These are phyloP conservation scores for Dolichoris vasculosae DNA, from an alignment of 1,140 invertebrate species.

Conservation along the genomic window DNA sequence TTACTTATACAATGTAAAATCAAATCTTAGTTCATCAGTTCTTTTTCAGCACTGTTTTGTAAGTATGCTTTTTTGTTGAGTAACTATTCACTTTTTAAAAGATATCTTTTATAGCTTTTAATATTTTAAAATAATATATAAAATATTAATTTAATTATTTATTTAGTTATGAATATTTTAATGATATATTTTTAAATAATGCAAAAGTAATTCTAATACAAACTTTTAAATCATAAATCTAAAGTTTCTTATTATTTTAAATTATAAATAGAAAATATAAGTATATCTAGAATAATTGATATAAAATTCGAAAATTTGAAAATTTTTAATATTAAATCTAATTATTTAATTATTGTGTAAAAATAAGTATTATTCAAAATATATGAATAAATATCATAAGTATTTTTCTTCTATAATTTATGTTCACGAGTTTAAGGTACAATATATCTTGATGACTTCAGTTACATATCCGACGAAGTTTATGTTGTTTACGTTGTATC, in stretches of 20 bases:
- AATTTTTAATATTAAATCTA: not conserved
- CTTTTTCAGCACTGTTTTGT: no score
- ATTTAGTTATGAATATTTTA: no score
- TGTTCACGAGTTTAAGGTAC: not conserved
- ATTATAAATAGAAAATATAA: conserved; percentile 18
- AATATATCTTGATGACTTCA: not conserved
- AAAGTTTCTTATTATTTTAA: not conserved
- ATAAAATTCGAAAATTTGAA: conserved; percentile 19
- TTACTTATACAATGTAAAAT: no score
- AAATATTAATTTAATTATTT: conserved; percentile 1
- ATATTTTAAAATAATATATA: not conserved
- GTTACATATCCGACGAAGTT: conserved; percentile 63
- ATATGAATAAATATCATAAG: not conserved
- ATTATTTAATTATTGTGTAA: conserved; percentile 16
- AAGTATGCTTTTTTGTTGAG: no score
- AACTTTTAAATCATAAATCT: not conserved
- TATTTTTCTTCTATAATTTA: not conserved
- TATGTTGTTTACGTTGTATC: conserved; percentile 65
- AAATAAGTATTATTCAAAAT: conserved; percentile 8
- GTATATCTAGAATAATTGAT: conserved; percentile 18
- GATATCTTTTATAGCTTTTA: no score
- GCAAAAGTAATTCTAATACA: conserved; percentile 29
- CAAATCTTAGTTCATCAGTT: no score
- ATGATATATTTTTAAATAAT: conserved; percentile 6
- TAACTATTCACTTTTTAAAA: no score